phyloP scores from a whole-genome alignment of 2,888 invertebrate genomes.

The Actias luna region DNA sequence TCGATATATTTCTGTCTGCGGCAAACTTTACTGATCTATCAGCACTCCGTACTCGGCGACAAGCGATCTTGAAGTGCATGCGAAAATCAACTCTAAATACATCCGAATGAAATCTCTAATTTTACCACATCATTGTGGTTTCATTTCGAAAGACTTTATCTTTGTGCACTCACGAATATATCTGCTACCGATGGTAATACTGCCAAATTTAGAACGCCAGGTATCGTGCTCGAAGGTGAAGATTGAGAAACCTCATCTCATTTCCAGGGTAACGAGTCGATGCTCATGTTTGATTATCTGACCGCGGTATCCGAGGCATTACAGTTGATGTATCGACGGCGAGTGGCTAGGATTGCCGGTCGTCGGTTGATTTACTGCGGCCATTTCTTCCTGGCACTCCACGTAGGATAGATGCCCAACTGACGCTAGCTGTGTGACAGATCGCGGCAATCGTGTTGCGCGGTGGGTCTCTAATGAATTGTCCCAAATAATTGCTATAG shows the following conservation, averaged over 20 bases:
- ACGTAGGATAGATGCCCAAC: constrained; percentile 74
- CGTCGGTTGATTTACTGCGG: constrained; percentile 74
- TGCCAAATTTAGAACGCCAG: constrained; percentile 39
- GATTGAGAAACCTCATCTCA: constrained; percentile 74
- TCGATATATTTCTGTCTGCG: constrained; percentile 82
- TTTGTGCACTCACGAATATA: constrained; percentile 18
- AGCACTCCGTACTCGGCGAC: constrained; percentile 56
- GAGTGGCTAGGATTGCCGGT: constrained; percentile 78
- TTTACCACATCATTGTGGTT: not conserved
- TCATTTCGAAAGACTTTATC: not conserved
- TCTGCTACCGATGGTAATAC: constrained; percentile 48
- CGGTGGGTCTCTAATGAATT: constrained; percentile 78
- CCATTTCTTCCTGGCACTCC: constrained; percentile 78
- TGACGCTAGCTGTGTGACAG: constrained; percentile 69
- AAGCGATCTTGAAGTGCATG: constrained; percentile 43
- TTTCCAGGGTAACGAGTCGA: constrained; percentile 80
- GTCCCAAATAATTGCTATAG: constrained; percentile 80
- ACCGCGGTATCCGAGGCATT: constrained; percentile 80
- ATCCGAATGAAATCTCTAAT: not conserved
- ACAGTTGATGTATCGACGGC: constrained; percentile 80
- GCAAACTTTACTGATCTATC: constrained; percentile 81
- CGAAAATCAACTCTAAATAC: constrained; percentile 56
- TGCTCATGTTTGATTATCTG: constrained; percentile 82
- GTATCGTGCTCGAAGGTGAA: constrained; percentile 48
- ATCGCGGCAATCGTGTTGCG: constrained; percentile 72